Conservation (phyloP, 2,113 vertebrate species). For the Tychaedon coryphoeus region DNA sequence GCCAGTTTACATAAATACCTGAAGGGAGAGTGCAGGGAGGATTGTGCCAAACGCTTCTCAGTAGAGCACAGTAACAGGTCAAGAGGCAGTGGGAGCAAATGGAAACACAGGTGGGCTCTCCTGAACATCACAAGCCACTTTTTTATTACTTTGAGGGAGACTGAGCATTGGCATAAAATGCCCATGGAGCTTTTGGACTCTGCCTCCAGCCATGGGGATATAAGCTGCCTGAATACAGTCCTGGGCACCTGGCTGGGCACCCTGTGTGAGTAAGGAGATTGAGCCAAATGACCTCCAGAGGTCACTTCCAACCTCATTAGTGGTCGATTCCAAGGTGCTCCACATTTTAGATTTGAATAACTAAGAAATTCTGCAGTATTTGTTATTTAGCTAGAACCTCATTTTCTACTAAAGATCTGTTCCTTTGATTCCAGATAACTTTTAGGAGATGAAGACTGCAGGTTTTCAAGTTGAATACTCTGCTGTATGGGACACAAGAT, state of each 20-base stretch:
- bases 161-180: neutral
- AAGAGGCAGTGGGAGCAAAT: neutral
- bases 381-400: neutral
- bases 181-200: neutral
- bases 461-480: neutral
- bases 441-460: neutral
- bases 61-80: neutral
- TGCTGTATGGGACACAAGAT: neutral
- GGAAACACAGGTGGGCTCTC: neutral
- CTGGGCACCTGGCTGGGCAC: neutral
- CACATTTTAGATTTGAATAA: neutral
- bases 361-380: neutral
- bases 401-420: neutral
- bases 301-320: neutral
- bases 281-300: neutral
- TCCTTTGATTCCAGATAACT: neutral
- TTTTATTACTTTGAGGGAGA: neutral
- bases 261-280: neutral
- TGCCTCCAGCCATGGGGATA: neutral
- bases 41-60: neutral
- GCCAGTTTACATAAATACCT: neutral
- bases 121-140: neutral
- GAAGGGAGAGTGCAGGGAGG: neutral
- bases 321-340: neutral
- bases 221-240: accelerated